Evolutionary conservation across 2,888 invertebrate genomes (phyloP).

Genomic region (Sesia apiformis): DNA sequence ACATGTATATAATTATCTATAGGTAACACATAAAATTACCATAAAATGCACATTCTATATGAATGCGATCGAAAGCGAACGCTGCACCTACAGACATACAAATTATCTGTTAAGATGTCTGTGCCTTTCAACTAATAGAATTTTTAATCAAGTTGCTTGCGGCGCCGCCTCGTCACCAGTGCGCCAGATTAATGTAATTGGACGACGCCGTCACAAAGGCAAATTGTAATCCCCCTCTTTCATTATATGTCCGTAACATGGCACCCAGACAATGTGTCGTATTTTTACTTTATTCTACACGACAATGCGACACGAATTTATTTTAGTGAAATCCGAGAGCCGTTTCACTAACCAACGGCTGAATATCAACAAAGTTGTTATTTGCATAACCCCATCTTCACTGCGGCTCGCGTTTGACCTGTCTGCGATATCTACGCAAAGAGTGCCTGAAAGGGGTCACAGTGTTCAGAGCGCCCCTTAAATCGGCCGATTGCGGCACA

Average conservation of each 20-base stretch:
- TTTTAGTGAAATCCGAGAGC: conserved; percentile 25
- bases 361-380: conserved; percentile 40
- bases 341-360: conserved; percentile 44
- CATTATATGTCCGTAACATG: conserved; percentile 57
- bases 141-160: conserved; percentile 72
- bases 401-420: conserved; percentile 44
- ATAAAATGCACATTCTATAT: background rate
- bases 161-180: conserved; percentile 49
- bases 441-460: conserved; percentile 35
- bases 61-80: conserved; percentile 27
- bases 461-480: conserved; percentile 30
- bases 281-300: conserved; percentile 38
- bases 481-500: conserved; percentile 27
- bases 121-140: conserved; percentile 72
- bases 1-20: too few relatives aligned
- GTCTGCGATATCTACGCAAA: conserved; percentile 29
- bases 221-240: conserved; percentile 70
- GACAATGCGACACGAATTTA: conserved; percentile 24
- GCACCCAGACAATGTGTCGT: conserved; percentile 50
- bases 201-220: conserved; percentile 70
- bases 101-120: conserved; percentile 66
- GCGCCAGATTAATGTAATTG: conserved; percentile 72
- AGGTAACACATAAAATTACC: too few relatives aligned
- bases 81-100: conserved; percentile 22
- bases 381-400: conserved; percentile 52